A percentile compares a stretch with the other conserved stretches of the same genome.
These are phyloP conservation scores for Nyleta sp. DNA, from an alignment of 2,888 invertebrate genomes.

Conservation along the genomic window DNA sequence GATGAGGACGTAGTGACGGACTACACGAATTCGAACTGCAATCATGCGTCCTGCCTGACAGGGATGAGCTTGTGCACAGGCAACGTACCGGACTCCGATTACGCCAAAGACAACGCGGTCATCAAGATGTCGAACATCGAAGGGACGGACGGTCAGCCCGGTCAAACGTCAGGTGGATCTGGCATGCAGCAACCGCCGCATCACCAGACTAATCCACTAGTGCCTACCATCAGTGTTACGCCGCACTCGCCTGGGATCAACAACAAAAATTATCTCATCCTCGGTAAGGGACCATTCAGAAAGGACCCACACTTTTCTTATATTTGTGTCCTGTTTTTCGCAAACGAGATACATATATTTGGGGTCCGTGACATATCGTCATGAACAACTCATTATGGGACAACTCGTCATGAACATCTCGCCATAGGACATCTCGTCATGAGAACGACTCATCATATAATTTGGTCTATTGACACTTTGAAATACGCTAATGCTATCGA, in stretches of 20 bases:
- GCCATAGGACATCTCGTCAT: no score
- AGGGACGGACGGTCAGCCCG: constrained; percentile 48
- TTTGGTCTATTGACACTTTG: no score
- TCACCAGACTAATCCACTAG: constrained; percentile 83
- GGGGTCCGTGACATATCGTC: no score
- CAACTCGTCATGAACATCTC: no score
- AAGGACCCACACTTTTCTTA: no score
- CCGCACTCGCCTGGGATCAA: constrained; percentile 90
- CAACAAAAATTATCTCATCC: constrained; percentile 87
- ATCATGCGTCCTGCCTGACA: constrained; percentile 73
- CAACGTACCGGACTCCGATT: constrained; percentile 71
- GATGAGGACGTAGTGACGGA: constrained; percentile 92
- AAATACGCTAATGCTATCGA: no score
- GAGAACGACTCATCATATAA: no score
- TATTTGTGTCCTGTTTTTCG: no score
- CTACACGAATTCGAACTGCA: constrained; percentile 83
- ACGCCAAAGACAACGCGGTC: constrained; percentile 78
- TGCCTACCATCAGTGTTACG: constrained; percentile 94
- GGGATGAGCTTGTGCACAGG: constrained; percentile 73
- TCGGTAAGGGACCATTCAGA: constrained; percentile 81
- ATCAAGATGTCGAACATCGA: constrained; percentile 72
- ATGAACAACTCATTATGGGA: no score
- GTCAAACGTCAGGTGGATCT: constrained; percentile 51
- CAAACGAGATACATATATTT: no score
- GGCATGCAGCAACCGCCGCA: constrained; percentile 66